Evolutionary conservation across 1,140 invertebrate species (phyloP), one percentile per base, ranked within the genome.

Genomic region (Drosophila athabasca): DNA sequence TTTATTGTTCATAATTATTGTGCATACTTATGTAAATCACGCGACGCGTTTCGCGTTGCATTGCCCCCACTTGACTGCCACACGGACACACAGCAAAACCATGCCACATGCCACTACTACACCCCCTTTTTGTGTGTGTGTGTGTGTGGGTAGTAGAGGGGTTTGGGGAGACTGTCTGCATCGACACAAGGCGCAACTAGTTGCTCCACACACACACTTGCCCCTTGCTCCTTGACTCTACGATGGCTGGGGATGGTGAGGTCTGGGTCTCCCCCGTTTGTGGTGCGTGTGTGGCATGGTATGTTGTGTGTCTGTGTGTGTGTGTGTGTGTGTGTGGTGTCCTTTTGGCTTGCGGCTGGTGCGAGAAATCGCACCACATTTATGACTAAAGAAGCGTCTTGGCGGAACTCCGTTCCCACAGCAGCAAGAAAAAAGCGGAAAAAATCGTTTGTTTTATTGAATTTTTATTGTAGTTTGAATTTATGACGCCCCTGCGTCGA

Each of bases 391-490:
- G 29, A 11, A 70, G 64, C 67, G 67, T 70, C 67, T 70, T 70
- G 65, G 67, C 26, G 35, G 11, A 39, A 39, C 35, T 39, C 35
- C 4, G 35, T 35, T 35, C 3, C 9, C 9, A 1, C 17, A 19
- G 17, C 31, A 3, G 31, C 31, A 35, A 35, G 45, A 45, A 51
- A 58, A 26, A n/a, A 6, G 6, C 0, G 29, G 2, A 76, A 79
- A 87, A 87, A 82, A 88, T 76, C 78, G 83, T 88, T 88, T 88
- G 83, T 87, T 87, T 87, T 87, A 87, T 87, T 87, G 82, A 87
- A 87, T 87, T 87, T 87, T 87, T 87, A 87, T 87, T 87, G 82
- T 88, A 87, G 83, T 87, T 87, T 87, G 83, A 88, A 87, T 87
- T 87, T 87, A 87, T 87, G 82, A 88, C 75, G 79, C 11, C 35